Evolutionary conservation across 1,140 invertebrate genomes (phyloP).

Genomic region (Luehdorfia chinensis): DNA sequence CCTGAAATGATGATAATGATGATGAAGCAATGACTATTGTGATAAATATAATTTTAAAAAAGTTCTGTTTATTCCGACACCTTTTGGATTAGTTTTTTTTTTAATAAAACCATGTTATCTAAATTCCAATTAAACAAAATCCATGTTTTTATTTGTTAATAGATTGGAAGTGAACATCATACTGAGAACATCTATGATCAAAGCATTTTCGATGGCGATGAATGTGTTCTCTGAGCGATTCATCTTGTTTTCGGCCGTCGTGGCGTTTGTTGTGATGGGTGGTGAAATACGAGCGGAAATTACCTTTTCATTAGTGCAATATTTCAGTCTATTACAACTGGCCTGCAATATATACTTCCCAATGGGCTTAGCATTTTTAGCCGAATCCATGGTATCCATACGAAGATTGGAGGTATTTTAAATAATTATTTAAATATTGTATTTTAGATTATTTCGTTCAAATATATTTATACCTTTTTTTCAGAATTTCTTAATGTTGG

Average conservation of each 20-base stretch:
- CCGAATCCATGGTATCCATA: conserved; percentile 82
- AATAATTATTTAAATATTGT: neutral
- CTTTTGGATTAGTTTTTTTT: too few relatives aligned
- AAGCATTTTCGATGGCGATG: conserved; percentile 81
- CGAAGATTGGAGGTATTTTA: conserved; percentile 80
- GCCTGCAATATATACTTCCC: conserved; percentile 87
- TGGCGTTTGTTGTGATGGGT: conserved; percentile 81
- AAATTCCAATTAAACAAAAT: too few relatives aligned
- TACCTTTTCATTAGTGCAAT: conserved; percentile 85
- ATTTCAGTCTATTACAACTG: conserved; percentile 85
- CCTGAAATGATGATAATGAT: too few relatives aligned
- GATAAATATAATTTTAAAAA: too few relatives aligned
- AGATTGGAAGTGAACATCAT: conserved; percentile 84
- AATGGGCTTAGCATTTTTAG: conserved; percentile 77
- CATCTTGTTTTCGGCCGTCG: conserved; percentile 83
- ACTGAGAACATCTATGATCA: conserved; percentile 82
- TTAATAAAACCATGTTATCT: too few relatives aligned
- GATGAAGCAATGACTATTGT: too few relatives aligned
- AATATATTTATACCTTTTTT: conserved; percentile 13
- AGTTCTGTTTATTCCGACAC: too few relatives aligned
- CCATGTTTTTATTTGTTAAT: conserved; percentile 13
- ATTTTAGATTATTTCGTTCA: neutral
- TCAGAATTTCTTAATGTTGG: conserved; percentile 76
- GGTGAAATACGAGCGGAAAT: conserved; percentile 81
- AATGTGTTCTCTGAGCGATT: conserved; percentile 84